Base-by-base conservation (phyloP, 2,888 invertebrate species). In the Ectobius pallidus region DNA sequence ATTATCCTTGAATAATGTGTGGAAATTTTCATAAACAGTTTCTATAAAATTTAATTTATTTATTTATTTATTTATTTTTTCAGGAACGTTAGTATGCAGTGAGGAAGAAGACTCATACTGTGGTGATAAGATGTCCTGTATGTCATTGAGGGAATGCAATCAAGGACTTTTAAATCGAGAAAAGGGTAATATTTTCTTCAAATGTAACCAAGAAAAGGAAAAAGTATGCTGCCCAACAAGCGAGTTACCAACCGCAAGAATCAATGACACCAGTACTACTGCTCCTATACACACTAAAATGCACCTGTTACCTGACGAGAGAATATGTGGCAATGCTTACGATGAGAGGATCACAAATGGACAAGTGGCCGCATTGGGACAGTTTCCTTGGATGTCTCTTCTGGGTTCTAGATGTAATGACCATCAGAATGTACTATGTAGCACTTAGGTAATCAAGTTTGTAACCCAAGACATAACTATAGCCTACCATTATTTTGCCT, bases 381-480 rank as follows among this genome's bases (percentile, higher is more conserved):
- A 77, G 71, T 77, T 74, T 34, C 77, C 77, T 4, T 77, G 77
- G 77, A 76, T 77, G 75, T 74, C 76, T 11, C 72, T 77, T 4
- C 71, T 77, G 16, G 75, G 71, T 39, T 73, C 58, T 63, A 69
- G 42, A 70, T 44, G 76, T 76, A 72, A 62, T 20, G 61, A 25
- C n/a, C 32, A 27, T 30, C 61, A 61, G 61, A 61, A 61, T 32
- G 32, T 61, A n/a, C 18, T 61, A 18, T 61, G 32, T 61, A 61
- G 61, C 3, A 27, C 27, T n/a, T 32, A 61, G 61, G 18, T 61
- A 62, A 62, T 3, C n/a, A 32, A 62, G 32, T 27, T 61, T 61
- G 58, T 30, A 58, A 25, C 18, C 18, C 34, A 69, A 52, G 7
- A 4, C 3, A 14, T 20, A 25, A 52, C 3, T n/a, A n/a, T n/a